Evolutionary conservation across 2,113 vertebrate species (phyloP), one percentile per base, ranked within the genome.

Genomic region (Zeus faber): DNA sequence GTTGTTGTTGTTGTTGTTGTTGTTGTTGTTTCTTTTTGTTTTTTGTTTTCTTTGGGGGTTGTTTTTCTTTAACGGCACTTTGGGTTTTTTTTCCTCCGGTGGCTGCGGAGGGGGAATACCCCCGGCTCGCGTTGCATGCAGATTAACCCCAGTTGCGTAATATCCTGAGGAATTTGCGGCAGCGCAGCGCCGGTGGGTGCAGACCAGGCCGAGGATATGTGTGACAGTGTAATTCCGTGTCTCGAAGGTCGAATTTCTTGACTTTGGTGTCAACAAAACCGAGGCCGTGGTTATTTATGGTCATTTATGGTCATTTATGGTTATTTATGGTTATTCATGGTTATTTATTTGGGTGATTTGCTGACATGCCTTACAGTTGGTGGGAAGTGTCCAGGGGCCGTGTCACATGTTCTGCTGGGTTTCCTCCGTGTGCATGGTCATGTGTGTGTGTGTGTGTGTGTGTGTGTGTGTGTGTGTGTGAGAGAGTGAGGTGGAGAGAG

Each of bases 101-200:
- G n/a, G n/a, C n/a, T n/a, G n/a, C n/a, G 66, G 70, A 60, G 81
- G 84, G 84, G 84, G 80, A 81, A 84, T 84, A 84, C 84, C 84
- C 84, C 74, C 77, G 77, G 72, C 79, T 44, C 41, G 76, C 77
- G 52, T 46, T 65, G 75, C 81, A 75, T 76, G 80, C 81, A 82
- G 74, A 82, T 78, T 70, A 77, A 31, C 61, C 71, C 62, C 51
- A 60, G 80, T 86, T 86, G 81, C 84, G 80, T 86, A 86, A 86
- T 68, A 76, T 72, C 80, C 84, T 60, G 70, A 82, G 81, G 84
- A 84, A 86, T 86, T 69, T 60, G 61, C 79, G 74, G 72, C 47
- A 58, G 72, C 61, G 62, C 62, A 44, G 2, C 11, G 29, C 29
- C 29, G 11, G 29, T 9, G 29, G 5, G 29, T 2, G 29, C 2